These are phyloP conservation scores for Eurypyga helias DNA, from an alignment of 2,113 vertebrate genomes.

Conservation along the genomic window DNA sequence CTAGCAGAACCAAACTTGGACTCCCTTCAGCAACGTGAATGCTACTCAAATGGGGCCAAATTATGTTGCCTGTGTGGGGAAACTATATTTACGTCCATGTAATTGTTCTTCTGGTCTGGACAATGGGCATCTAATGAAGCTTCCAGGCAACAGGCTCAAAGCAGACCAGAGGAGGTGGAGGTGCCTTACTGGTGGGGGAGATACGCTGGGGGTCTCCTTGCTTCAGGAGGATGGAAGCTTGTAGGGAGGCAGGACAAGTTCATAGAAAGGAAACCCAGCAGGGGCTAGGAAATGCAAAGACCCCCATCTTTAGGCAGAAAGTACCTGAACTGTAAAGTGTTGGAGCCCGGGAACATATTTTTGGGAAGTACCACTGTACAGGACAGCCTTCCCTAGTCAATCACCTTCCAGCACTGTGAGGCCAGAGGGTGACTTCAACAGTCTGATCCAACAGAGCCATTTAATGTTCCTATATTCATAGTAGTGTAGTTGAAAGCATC, in stretches of 20 bases:
- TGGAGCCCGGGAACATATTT: background rate
- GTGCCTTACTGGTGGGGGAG: background rate
- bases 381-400: background rate
- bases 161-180: background rate
- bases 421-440: background rate
- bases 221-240: background rate
- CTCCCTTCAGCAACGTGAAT: background rate
- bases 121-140: background rate
- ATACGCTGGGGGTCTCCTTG: background rate
- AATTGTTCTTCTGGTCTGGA: background rate
- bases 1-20: background rate
- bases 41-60: background rate
- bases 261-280: background rate
- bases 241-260: background rate
- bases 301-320: background rate
- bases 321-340: background rate
- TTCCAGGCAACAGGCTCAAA: background rate
- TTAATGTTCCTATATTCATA: background rate
- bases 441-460: background rate
- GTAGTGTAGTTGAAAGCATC: background rate
- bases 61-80: rapidly evolving
- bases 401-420: background rate
- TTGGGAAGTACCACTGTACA: background rate
- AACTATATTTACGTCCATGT: background rate
- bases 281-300: background rate